Evolutionary conservation across 2,888 invertebrate genomes (phyloP), one percentile per base, ranked within the genome.

Genomic region (Apamea monoglypha): DNA sequence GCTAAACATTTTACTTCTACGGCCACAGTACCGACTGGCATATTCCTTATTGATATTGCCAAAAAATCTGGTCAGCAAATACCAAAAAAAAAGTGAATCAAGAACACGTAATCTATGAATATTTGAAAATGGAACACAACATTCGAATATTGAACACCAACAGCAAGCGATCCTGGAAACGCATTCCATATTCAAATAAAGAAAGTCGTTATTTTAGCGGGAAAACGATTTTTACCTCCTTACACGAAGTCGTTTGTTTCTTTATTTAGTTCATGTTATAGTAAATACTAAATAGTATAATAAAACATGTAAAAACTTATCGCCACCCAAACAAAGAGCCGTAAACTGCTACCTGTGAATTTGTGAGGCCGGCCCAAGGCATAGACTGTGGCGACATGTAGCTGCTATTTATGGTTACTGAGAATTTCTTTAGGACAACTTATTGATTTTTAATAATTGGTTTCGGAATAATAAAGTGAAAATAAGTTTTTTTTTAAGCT

Each of bases 291-390:
- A 92, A 92, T 91, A 90, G 91, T 91, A 91, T 91, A 92, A 93
- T 93, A 93, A 93, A 94, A 92, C 92, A 93, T 94, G 88, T 88
- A 95, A 94, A 93, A 95, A 95, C 92, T 95, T 95, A 95, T 95
- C 93, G 94, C 94, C 93, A 92, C 94, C 94, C 92, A 94, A 94
- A 95, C 95, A 94, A 95, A 95, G 95, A 92, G 92, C 93, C 92
- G 92, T 95, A 94, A 94, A 94, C 93, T 92, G 92, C 92, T 92
- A 93, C 94, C 93, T 94, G 94, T 94, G 94, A 95, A 95, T 95
- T 95, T 94, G 83, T 89, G 89, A 89, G 89, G 76, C 76, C 82
- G 80, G 82, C 74, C 69, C 80, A 92, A 92, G 87, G 64, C 69
- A 90, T 68, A 86, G 76, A 88, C 89, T 87, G 69, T 21, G 91